These are phyloP conservation scores for Phengaris alcon DNA, from an alignment of 2,888 invertebrate genomes.

Conservation along the genomic window DNA sequence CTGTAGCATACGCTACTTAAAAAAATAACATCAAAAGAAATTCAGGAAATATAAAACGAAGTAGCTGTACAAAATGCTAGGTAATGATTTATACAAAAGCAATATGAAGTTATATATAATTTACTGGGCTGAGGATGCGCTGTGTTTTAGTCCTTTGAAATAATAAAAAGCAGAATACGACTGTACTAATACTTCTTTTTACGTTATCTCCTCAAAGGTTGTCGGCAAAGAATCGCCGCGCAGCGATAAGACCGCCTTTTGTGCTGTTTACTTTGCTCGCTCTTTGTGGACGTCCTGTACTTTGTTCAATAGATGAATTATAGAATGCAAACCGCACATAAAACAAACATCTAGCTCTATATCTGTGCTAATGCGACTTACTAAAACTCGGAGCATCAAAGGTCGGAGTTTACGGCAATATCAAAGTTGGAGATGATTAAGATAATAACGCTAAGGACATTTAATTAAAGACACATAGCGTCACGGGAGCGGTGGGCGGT, in stretches of 20 bases:
- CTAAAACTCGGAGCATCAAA: constrained; percentile 1
- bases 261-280: constrained; percentile 25
- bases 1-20: not conserved
- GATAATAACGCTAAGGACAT: constrained; percentile 28
- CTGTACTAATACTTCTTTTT: constrained; percentile 24
- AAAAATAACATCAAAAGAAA: not conserved
- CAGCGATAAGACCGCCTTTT: constrained; percentile 28
- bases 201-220: constrained; percentile 26
- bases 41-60: not conserved
- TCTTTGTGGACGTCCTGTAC: constrained; percentile 27
- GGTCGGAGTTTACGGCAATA: constrained; percentile 8
- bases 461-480: constrained; percentile 59
- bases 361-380: constrained; percentile 5
- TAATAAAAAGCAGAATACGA: constrained; percentile 24
- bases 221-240: constrained; percentile 26
- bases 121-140: not conserved
- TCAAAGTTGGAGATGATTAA: constrained; percentile 27
- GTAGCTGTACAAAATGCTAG: not conserved
- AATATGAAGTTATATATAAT: constrained; percentile 22
- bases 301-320: constrained; percentile 28
- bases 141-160: constrained; percentile 23
- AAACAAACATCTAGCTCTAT: constrained; percentile 5
- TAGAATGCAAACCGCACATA: constrained; percentile 27
- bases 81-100: constrained; percentile 12
- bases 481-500: constrained; percentile 39